Base-by-base conservation (phyloP, 1,140 invertebrate species). In the Brachionus manjavacas region DNA sequence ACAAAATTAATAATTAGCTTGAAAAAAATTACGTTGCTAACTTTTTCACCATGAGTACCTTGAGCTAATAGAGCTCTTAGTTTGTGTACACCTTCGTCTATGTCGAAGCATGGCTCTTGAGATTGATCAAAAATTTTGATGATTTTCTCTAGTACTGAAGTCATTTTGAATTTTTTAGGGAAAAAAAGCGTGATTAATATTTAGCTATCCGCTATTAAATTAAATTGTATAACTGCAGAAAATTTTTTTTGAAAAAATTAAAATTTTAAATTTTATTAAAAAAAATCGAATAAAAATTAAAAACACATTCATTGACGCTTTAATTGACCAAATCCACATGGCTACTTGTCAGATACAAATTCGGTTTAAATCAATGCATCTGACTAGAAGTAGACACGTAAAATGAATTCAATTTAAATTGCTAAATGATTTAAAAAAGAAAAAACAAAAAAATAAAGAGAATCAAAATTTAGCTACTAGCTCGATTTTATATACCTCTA, bases 281-380 rank as follows among this genome's bases (percentile, higher is more conserved):
- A 60, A 60, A 16, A 20, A 60, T n/a, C n/a, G n/a, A 60, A 60
- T 23, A 60, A 60, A 35, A 70, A 35, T 12, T 23, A 70, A 66
- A 23, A 4, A 7, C 16, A 8, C 8, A 20, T n/a, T 14, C 8
- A 8, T 43, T 46, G 72, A 23, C 2, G 72, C 6, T 76, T 23
- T 25, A 52, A 76, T 76, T 76, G 72, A 76, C 25, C 39, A 76
- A 76, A 76, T 25, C 25, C 46, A 76, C 72, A 76, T 76, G 72
- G 72, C 72, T 76, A 76, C 72, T 46, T 76, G 72, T 76, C 72
- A 76, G 72, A 76, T 76, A 76, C 72, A 76, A 76, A 46, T 25
- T 23, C 8, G 25, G 23, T 49, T 49, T 25, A 31, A 49, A 49
- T 76, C 72, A 49, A 76, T 76, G 72, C 31, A 76, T 76, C 72